These are phyloP conservation scores for Caenorhabditis remanei DNA, from an alignment of 1,140 invertebrate genomes.

Conservation along the genomic window DNA sequence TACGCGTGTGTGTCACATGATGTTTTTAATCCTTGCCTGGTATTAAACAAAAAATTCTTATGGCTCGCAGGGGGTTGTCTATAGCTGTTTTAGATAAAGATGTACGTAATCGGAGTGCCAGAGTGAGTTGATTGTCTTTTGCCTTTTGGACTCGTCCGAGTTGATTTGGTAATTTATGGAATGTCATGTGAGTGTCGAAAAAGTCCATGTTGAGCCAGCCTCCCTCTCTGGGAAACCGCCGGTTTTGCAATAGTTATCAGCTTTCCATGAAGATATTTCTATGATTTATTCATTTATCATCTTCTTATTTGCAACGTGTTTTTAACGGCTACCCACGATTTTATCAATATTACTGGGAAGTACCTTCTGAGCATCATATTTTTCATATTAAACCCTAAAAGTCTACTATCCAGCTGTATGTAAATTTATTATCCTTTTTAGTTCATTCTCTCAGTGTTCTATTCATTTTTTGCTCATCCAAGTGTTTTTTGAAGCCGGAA, in stretches of 20 bases:
- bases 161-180: constrained; percentile 54
- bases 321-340: background rate
- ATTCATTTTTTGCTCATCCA: too few species aligned
- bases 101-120: constrained; percentile 17
- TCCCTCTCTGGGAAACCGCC: background rate
- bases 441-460: too few species aligned
- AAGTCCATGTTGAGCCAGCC: background rate
- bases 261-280: background rate
- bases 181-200: constrained; percentile 17
- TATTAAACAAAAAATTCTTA: constrained; percentile 34
- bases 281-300: constrained; percentile 9
- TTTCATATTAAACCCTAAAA: background rate
- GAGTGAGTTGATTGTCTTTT: background rate
- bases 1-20: constrained; percentile 9
- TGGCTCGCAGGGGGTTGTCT: background rate
- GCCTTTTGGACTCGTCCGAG: background rate
- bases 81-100: constrained; percentile 11
- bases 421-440: too few species aligned
- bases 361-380: background rate
- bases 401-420: too few species aligned
- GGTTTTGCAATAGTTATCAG: constrained; percentile 44
- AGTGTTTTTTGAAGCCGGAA: too few species aligned
- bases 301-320: constrained; percentile 6
- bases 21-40: constrained; percentile 25
- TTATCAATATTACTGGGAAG: background rate